Conservation (phyloP, 2,888 invertebrate species). For the Heliconius charithonia region DNA sequence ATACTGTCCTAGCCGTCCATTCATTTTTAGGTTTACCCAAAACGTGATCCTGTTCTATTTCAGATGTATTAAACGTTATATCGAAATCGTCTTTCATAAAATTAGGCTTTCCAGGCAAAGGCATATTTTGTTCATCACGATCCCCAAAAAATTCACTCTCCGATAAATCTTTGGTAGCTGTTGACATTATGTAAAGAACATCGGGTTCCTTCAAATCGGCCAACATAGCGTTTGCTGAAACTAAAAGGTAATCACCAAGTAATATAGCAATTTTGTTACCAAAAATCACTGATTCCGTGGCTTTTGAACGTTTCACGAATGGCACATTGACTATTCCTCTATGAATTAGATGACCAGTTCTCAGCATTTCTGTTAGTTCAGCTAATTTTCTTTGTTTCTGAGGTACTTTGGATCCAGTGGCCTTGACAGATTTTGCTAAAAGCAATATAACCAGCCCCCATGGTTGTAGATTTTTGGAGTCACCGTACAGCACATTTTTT, state of each 20-base stretch:
- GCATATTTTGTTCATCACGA: conserved; percentile 89
- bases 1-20: conserved; percentile 88
- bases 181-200: conserved; percentile 91
- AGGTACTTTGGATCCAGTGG: conserved; percentile 85
- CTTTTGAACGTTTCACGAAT: conserved; percentile 81
- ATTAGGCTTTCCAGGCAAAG: conserved; percentile 86
- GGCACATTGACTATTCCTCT: conserved; percentile 83
- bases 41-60: conserved; percentile 69
- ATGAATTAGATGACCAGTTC: conserved; percentile 93
- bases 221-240: conserved; percentile 91
- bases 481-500: conserved; percentile 91
- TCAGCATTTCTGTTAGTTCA: conserved; percentile 93
- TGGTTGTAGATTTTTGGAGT: conserved; percentile 92
- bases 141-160: conserved; percentile 92
- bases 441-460: conserved; percentile 93
- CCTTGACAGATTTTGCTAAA: conserved; percentile 89
- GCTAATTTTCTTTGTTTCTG: conserved; percentile 76
- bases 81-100: conserved; percentile 62
- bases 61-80: conserved; percentile 70
- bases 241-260: conserved; percentile 92
- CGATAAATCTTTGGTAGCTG: conserved; percentile 90
- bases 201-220: conserved; percentile 89
- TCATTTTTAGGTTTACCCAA: conserved; percentile 86
- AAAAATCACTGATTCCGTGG: conserved; percentile 89
- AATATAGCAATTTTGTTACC: conserved; percentile 95